Evolutionary conservation across 1,140 invertebrate species (phyloP).

Genomic region (Lasaia peninsularis): DNA sequence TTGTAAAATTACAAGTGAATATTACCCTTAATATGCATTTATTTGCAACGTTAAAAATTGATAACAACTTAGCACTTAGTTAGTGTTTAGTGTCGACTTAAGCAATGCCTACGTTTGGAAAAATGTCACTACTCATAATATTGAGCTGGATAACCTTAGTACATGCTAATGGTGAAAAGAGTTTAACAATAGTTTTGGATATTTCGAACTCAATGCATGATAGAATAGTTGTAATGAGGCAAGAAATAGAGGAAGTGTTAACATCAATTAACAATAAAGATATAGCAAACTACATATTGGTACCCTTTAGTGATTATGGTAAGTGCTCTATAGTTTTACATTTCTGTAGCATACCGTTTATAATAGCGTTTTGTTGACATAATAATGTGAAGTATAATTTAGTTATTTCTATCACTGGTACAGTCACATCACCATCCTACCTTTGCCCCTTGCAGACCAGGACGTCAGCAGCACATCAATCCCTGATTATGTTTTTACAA

Average conservation of each 20-base stretch:
- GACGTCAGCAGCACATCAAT: too few species aligned
- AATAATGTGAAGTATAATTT: too few species aligned
- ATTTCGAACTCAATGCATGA: constrained; percentile 41
- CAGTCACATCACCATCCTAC: constrained; percentile 25
- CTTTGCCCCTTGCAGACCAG: too few species aligned
- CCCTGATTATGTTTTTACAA: too few species aligned
- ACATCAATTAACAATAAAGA: constrained; percentile 22
- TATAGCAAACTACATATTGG: constrained; percentile 42
- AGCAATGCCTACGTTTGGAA: neutral
- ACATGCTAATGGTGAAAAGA: constrained; percentile 23
- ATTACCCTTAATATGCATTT: neutral
- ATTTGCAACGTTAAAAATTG: neutral
- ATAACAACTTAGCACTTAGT: neutral
- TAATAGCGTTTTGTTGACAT: too few species aligned
- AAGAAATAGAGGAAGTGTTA: constrained; percentile 27
- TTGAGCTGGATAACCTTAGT: neutral
- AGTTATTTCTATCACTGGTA: too few species aligned
- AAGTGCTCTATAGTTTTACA: constrained; percentile 24
- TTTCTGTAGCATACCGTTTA: too few species aligned
- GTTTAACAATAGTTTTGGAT: constrained; percentile 45
- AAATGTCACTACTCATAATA: constrained; percentile 17
- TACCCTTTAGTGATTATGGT: constrained; percentile 54
- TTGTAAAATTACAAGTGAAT: neutral
- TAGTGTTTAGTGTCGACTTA: neutral
- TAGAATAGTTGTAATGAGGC: constrained; percentile 40